Evolutionary conservation across 2,113 vertebrate species (phyloP).

Genomic region (Chloropsis cyanopogon): DNA sequence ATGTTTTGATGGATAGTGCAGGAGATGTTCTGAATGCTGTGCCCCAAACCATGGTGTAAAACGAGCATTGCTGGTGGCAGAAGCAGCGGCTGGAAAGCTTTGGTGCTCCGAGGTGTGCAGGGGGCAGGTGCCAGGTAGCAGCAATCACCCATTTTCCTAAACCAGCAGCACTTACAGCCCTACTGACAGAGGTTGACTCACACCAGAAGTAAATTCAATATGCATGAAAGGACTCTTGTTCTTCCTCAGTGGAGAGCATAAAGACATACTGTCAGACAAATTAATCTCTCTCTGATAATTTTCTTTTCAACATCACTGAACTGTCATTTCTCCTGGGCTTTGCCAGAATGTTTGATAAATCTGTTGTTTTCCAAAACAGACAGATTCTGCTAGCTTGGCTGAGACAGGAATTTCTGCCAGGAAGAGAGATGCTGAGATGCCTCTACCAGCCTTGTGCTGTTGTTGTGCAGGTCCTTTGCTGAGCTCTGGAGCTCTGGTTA

Average conservation of each 20-base stretch:
- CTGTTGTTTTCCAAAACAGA: background rate
- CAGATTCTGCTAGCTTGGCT: background rate
- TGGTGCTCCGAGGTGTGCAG: background rate
- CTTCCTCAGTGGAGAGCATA: background rate
- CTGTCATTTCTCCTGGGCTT: conserved; percentile 23
- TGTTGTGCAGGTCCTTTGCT: background rate
- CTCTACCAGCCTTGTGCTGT: background rate
- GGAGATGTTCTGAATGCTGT: background rate
- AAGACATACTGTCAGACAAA: conserved; percentile 22
- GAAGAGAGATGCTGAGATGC: background rate
- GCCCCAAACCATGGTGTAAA: background rate
- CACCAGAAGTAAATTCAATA: background rate
- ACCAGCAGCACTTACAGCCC: background rate
- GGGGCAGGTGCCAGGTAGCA: background rate
- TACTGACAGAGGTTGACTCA: background rate
- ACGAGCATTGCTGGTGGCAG: background rate
- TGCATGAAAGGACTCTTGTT: conserved; percentile 3
- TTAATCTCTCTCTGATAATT: conserved; percentile 37
- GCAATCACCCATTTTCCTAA: background rate
- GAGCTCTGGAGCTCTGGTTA: background rate
- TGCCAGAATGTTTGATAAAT: background rate
- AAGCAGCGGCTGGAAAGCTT: background rate
- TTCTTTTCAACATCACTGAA: conserved; percentile 21
- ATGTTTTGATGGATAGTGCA: background rate
- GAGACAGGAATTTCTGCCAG: background rate